phyloP scores from a whole-genome alignment of 1,140 invertebrate species.

The Drosophila funebris region DNA sequence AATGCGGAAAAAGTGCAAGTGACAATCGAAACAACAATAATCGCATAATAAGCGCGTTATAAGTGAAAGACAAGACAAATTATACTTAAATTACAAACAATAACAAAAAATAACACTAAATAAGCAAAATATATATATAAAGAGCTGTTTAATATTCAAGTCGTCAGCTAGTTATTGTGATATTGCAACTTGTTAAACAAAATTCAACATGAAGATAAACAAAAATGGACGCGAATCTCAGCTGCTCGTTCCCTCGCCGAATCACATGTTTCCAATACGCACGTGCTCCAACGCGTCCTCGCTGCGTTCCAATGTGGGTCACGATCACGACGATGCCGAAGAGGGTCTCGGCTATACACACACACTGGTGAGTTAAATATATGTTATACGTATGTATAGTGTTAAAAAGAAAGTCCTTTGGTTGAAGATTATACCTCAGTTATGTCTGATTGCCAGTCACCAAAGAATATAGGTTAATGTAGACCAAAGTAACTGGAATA shows the following conservation, averaged over 20 bases:
- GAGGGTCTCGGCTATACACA: slow-evolving; percentile 90
- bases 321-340: slow-evolving; percentile 48
- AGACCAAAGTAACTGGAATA: too few species aligned
- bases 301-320: slow-evolving; percentile 56
- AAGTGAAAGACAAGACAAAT: slow-evolving; percentile 25
- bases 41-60: background rate
- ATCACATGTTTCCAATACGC: slow-evolving; percentile 46
- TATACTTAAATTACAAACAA: slow-evolving; percentile 3
- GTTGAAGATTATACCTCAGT: too few species aligned
- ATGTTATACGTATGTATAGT: too few species aligned
- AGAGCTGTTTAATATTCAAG: slow-evolving; percentile 34
- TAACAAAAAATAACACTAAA: slow-evolving; percentile 13
- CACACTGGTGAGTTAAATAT: slow-evolving; percentile 88
- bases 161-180: slow-evolving; percentile 32
- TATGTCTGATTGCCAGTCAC: too few species aligned
- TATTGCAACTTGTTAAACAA: slow-evolving; percentile 26
- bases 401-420: too few species aligned
- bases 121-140: slow-evolving; percentile 6
- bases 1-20: slow-evolving; percentile 56
- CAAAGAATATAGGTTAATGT: too few species aligned
- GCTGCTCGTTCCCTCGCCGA: slow-evolving; percentile 59
- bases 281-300: slow-evolving; percentile 75
- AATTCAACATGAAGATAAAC: slow-evolving; percentile 54
- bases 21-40: slow-evolving; percentile 22
- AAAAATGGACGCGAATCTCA: slow-evolving; percentile 64